Percentiles rank a stretch among this genome's conserved stretches.
phyloP scores from a whole-genome alignment of 2,888 invertebrate genomes.

The Mellilla xanthometata region DNA sequence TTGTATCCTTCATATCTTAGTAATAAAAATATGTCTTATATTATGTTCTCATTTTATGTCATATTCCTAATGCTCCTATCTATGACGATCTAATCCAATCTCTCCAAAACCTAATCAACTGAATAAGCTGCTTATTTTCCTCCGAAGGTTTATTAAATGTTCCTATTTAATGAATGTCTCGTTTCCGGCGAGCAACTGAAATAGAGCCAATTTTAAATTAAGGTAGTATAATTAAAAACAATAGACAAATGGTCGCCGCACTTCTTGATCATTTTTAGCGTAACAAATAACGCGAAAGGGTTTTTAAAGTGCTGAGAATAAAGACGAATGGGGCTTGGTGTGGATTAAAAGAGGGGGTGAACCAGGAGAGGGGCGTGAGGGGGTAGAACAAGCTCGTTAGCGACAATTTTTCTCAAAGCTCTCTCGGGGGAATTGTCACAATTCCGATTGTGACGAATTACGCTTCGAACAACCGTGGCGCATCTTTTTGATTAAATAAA shows the following conservation, averaged over 20 bases:
- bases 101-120: background rate
- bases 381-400: slow-evolving; percentile 69
- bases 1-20: too few relatives aligned
- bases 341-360: slow-evolving; percentile 63
- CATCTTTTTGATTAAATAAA: slow-evolving; percentile 58
- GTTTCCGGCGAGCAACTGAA: slow-evolving; percentile 16
- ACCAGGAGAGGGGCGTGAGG: slow-evolving; percentile 41
- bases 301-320: slow-evolving; percentile 76
- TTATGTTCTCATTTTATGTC: too few relatives aligned
- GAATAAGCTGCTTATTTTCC: background rate
- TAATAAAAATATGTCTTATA: too few relatives aligned
- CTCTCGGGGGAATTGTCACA: slow-evolving; percentile 74
- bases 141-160: slow-evolving; percentile 1
- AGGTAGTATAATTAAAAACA: slow-evolving; percentile 49
- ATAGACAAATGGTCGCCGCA: slow-evolving; percentile 54
- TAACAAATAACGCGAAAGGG: slow-evolving; percentile 76
- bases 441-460: slow-evolving; percentile 80
- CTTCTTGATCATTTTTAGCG: slow-evolving; percentile 67
- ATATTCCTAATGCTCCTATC: too few relatives aligned
- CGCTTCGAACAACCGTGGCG: slow-evolving; percentile 58
- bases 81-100: background rate
- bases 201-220: slow-evolving; percentile 39
- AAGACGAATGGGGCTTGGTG: slow-evolving; percentile 45
- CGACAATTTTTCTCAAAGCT: slow-evolving; percentile 81
- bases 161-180: background rate